These are phyloP conservation scores for Sinopyrophorus schimmeli DNA, from an alignment of 2,888 invertebrate genomes.

Conservation along the genomic window DNA sequence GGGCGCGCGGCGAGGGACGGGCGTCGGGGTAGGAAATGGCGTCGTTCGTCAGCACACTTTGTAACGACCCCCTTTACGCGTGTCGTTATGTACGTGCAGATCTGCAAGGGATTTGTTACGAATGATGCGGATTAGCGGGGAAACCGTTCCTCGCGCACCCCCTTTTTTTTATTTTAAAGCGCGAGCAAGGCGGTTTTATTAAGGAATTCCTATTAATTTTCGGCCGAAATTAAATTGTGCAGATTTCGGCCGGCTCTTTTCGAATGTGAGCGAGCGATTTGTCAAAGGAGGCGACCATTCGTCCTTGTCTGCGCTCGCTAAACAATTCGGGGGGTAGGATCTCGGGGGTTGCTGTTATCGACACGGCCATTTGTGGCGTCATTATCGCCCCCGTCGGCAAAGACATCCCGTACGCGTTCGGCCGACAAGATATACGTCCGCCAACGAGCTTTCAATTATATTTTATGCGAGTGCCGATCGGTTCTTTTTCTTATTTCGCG, in stretches of 20 bases:
- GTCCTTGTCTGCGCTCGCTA: slow-evolving; percentile 28
- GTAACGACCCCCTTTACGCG: slow-evolving; percentile 45
- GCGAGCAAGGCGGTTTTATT: slow-evolving; percentile 14
- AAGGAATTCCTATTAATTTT: slow-evolving; percentile 21
- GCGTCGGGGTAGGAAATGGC: slow-evolving; percentile 41
- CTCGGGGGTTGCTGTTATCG: slow-evolving; percentile 42
- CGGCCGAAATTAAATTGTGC: slow-evolving; percentile 12
- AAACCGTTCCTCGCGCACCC: no score
- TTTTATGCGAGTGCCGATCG: slow-evolving; percentile 34
- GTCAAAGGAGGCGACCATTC: slow-evolving; percentile 23
- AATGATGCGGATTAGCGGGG: slow-evolving; percentile 41
- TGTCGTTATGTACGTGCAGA: slow-evolving; percentile 45
- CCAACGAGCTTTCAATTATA: slow-evolving; percentile 51
- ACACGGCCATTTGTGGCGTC: slow-evolving; percentile 49
- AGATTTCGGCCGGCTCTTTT: slow-evolving; percentile 14
- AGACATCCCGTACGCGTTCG: slow-evolving; percentile 43
- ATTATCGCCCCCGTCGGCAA: slow-evolving; percentile 46
- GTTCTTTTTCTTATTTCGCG: slow-evolving; percentile 20
- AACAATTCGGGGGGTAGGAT: slow-evolving; percentile 24
- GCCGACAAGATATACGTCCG: slow-evolving; percentile 47
- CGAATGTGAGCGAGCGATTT: slow-evolving; percentile 17
- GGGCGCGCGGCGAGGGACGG: slow-evolving; percentile 24
- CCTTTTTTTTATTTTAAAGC: no score
- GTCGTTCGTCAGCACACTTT: slow-evolving; percentile 43
- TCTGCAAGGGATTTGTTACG: slow-evolving; percentile 40